Conservation (phyloP, 37 sponge, comb jelly and placozoan genomes). For the Geodia barretti region DNA sequence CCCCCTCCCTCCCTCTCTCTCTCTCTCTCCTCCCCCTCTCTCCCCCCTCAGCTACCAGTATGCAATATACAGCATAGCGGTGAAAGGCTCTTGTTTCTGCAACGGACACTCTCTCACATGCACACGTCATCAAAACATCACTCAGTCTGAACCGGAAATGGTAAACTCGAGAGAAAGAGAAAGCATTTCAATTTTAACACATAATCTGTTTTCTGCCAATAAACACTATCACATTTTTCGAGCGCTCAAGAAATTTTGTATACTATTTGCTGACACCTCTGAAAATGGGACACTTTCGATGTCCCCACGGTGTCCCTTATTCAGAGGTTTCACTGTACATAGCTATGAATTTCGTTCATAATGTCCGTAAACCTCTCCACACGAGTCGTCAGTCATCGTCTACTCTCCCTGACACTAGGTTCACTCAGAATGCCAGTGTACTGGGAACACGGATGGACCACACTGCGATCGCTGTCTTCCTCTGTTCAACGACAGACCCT, state of each 20-base stretch:
- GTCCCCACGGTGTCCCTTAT: too few species aligned
- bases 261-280: too few species aligned
- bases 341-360: too few species aligned
- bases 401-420: neutral
- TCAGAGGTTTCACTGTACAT: too few species aligned
- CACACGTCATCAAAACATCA: neutral
- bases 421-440: slow-evolving; percentile 1
- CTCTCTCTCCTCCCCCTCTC: neutral
- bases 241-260: too few species aligned
- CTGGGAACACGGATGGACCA: neutral
- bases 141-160: neutral
- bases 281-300: too few species aligned
- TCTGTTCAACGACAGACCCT: neutral
- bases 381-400: neutral
- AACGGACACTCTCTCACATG: neutral
- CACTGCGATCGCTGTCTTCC: slow-evolving; percentile 4
- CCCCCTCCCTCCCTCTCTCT: slow-evolving; percentile 6
- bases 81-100: slow-evolving; percentile 26
- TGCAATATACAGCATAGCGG: slow-evolving; percentile 16
- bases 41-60: neutral
- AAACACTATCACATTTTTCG: too few species aligned
- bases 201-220: too few species aligned
- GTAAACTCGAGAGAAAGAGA: too few species aligned
- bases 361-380: too few species aligned
- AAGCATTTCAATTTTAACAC: too few species aligned